A percentile compares a stretch with the other conserved stretches of the same genome.
Conservation (phyloP, 2,113 vertebrate genomes). For the Lophotis ruficrista region DNA sequence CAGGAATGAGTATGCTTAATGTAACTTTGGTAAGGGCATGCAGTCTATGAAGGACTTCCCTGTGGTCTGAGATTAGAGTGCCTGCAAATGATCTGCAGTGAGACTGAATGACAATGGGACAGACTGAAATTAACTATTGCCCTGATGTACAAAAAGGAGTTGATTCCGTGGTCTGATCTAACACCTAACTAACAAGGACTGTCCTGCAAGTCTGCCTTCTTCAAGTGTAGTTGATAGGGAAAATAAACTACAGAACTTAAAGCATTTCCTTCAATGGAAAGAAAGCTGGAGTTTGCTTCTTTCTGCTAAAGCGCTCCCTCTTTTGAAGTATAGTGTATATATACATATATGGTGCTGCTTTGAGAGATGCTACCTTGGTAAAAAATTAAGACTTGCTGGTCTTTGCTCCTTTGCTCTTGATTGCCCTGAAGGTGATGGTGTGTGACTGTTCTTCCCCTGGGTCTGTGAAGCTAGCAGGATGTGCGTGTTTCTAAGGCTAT, state of each 20-base stretch:
- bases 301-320: background rate
- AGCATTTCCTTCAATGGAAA: background rate
- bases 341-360: background rate
- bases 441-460: background rate
- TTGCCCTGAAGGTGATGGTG: background rate
- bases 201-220: background rate
- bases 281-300: background rate
- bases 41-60: background rate
- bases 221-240: background rate
- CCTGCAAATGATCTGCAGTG: background rate
- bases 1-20: background rate
- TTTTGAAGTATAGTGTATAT: background rate
- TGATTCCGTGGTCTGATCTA: background rate
- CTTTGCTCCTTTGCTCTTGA: background rate
- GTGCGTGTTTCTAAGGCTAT: background rate
- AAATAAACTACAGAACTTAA: background rate
- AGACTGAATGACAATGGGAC: background rate
- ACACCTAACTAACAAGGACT: background rate
- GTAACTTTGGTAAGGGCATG: rapidly evolving
- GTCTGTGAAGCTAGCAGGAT: background rate
- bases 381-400: background rate
- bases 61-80: background rate
- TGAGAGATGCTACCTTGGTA: background rate
- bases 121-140: background rate
- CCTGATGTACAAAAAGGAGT: background rate